Evolutionary conservation across 2,797 vertebrate species (phyloP).

Genomic region (Xyrichtys novacula): DNA sequence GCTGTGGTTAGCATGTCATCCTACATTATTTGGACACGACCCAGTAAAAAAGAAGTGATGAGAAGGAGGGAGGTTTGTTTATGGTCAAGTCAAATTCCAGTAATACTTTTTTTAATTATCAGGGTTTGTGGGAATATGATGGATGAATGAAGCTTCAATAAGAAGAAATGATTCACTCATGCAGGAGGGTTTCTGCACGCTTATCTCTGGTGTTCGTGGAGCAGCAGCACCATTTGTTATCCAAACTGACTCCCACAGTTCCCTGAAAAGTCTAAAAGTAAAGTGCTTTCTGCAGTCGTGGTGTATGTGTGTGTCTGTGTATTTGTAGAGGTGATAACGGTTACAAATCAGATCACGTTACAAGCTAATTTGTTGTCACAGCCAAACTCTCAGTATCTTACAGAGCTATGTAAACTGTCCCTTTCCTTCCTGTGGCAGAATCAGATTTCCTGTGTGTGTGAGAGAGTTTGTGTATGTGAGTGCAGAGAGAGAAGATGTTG

Average conservation of each 20-base stretch:
- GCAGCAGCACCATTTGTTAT: constrained; percentile 20
- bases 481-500: constrained; percentile 26
- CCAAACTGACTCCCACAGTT: constrained; percentile 17
- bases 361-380: constrained; percentile 42
- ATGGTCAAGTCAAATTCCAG: constrained; percentile 33
- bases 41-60: constrained; percentile 26
- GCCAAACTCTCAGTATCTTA: constrained; percentile 47
- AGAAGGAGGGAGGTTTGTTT: constrained; percentile 27
- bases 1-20: constrained; percentile 53
- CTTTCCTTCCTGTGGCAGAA: constrained; percentile 70
- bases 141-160: constrained; percentile 28
- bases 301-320: constrained; percentile 15
- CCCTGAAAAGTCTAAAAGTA: constrained; percentile 2
- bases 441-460: constrained; percentile 61
- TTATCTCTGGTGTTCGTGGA: constrained; percentile 35
- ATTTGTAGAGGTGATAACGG: constrained; percentile 15
- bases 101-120: constrained; percentile 7
- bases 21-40: constrained; percentile 30
- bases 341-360: constrained; percentile 50
- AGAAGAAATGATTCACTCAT: constrained; percentile 30
- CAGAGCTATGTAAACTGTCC: constrained; percentile 49
- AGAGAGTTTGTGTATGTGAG: constrained; percentile 20
- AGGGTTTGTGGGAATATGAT: constrained; percentile 24
- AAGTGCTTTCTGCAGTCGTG: not conserved
- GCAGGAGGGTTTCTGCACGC: constrained; percentile 5